Percentiles rank a stretch among this genome's conserved stretches.
Evolutionary conservation across 1,140 invertebrate genomes (phyloP).

Genomic region (Drosophila navojoa): DNA sequence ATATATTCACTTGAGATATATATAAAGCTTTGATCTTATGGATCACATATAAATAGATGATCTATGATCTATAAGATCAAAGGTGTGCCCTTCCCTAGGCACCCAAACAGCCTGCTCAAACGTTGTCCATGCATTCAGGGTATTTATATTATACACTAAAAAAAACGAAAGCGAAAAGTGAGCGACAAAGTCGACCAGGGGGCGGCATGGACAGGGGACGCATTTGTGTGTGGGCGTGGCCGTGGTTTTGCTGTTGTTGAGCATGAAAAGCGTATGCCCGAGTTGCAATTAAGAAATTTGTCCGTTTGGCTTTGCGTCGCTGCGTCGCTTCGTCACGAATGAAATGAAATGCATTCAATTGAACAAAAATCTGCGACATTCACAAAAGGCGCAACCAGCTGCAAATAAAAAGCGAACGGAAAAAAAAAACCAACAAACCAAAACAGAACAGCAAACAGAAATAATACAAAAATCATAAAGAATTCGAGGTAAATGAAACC

Average conservation of each 20-base stretch:
- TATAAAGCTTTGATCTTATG: no score
- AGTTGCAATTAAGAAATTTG: conserved; percentile 79
- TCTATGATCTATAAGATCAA: no score
- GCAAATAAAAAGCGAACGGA: conserved; percentile 15
- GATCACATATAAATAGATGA: no score
- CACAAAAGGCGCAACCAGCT: conserved; percentile 23
- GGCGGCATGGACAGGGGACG: not conserved
- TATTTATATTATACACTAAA: not conserved
- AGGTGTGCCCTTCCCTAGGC: not conserved
- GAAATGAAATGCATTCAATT: conserved; percentile 78
- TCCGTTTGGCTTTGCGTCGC: conserved; percentile 54
- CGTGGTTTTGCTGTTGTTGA: not conserved
- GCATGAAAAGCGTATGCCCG: conserved; percentile 59
- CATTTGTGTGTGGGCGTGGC: not conserved
- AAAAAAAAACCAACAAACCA: no score
- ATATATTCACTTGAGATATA: no score
- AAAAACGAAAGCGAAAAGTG: conserved; percentile 4
- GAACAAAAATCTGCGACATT: conserved; percentile 47
- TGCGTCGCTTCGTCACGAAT: conserved; percentile 56
- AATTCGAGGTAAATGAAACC: conserved; percentile 4
- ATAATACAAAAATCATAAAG: not conserved
- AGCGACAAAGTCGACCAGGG: conserved; percentile 6
- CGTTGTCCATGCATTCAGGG: not conserved
- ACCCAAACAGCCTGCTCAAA: not conserved
- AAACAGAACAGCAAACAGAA: not conserved